phyloP scores from a whole-genome alignment of 2,888 invertebrate genomes.

The Pelosia muscerda region DNA sequence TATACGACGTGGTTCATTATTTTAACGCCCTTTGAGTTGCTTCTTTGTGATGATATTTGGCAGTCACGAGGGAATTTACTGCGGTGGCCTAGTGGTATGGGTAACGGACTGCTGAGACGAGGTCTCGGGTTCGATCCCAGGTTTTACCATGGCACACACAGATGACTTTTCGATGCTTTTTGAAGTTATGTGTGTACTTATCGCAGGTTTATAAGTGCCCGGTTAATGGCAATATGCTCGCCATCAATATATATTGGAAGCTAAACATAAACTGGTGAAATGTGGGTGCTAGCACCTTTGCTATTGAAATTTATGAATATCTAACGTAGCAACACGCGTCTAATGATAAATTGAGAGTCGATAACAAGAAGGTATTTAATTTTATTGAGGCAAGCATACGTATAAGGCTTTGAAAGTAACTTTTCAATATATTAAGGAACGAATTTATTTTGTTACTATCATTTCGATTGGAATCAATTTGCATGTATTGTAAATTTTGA shows the following conservation, averaged over 20 bases:
- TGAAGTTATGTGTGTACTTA: no score
- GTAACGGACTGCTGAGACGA: no score
- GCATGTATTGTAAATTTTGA: not conserved
- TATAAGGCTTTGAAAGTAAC: slow-evolving; percentile 1
- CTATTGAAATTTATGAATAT: slow-evolving; percentile 8
- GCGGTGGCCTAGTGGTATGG: no score
- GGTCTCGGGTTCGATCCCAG: no score
- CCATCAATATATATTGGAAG: no score
- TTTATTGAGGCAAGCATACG: slow-evolving; percentile 3
- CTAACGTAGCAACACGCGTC: slow-evolving; percentile 3
- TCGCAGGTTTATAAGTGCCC: no score
- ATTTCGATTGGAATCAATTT: slow-evolving; percentile 8
- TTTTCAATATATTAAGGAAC: not conserved
- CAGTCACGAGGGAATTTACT: no score
- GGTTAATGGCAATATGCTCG: no score
- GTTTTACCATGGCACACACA: no score
- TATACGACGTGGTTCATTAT: not conserved
- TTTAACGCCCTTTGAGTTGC: not conserved
- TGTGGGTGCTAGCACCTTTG: no score
- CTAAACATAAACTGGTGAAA: no score
- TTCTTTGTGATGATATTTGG: not conserved
- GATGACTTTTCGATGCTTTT: no score
- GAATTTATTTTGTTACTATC: not conserved
- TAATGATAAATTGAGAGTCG: not conserved
- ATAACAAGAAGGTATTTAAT: slow-evolving; percentile 9